Percentiles rank a stretch among this genome's conserved stretches.
phyloP scores from a whole-genome alignment of 1,140 invertebrate genomes.

The Drosophila lacertosa region DNA sequence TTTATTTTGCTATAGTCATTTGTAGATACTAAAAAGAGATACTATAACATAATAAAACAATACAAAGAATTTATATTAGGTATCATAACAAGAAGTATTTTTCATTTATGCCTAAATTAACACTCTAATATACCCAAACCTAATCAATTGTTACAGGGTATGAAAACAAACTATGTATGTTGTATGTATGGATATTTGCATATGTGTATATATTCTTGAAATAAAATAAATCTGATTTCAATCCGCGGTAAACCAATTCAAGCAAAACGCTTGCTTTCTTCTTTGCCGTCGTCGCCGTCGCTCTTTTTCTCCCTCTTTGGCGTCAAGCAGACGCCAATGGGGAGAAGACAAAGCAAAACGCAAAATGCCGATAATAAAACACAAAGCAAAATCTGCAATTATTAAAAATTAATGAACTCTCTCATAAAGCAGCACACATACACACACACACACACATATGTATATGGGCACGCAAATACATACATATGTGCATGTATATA shows the following conservation, averaged over 20 bases:
- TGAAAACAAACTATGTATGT: conserved; percentile 60
- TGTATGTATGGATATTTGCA: conserved; percentile 12
- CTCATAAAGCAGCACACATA: conserved; percentile 7
- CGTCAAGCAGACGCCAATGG: conserved; percentile 8
- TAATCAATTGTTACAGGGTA: conserved; percentile 20
- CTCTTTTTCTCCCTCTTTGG: not conserved
- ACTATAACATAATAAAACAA: no score
- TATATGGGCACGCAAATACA: not conserved
- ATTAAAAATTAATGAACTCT: conserved; percentile 71
- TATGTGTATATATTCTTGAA: conserved; percentile 1
- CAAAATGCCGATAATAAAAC: conserved; percentile 72
- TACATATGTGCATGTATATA: conserved; percentile 1
- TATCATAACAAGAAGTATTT: no score
- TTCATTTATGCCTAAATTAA: not conserved
- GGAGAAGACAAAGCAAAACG: conserved; percentile 38
- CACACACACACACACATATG: conserved; percentile 15
- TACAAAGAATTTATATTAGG: not conserved
- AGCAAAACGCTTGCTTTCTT: conserved; percentile 72
- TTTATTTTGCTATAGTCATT: no score
- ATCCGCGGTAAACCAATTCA: conserved; percentile 61
- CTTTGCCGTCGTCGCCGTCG: conserved; percentile 25
- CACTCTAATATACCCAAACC: not conserved
- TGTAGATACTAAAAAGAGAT: no score
- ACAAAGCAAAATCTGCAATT: conserved; percentile 63
- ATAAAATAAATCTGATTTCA: conserved; percentile 63